These are phyloP conservation scores for Ctenomys sociabilis DNA, from an alignment of 2,113 vertebrate species.

Conservation along the genomic window DNA sequence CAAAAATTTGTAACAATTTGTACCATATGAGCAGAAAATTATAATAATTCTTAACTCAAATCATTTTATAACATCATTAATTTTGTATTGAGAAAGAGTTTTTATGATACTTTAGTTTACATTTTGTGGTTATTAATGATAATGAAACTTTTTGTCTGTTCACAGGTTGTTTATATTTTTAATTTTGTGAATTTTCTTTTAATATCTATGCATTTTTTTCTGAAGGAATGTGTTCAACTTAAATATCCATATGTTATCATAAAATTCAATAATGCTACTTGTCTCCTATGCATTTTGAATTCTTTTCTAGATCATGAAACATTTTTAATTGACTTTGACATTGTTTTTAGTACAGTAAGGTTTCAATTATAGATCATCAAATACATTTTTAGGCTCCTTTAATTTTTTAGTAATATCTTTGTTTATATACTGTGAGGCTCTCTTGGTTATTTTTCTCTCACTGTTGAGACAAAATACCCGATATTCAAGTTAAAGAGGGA, in stretches of 20 bases:
- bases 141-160: background rate
- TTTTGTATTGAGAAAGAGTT: background rate
- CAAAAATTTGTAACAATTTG: constrained; percentile 4
- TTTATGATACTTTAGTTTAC: background rate
- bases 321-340: constrained; percentile 46
- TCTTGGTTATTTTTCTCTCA: no score
- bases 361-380: constrained; percentile 3
- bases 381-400: background rate
- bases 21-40: background rate
- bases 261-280: constrained; percentile 32
- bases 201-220: constrained; percentile 39
- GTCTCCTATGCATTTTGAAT: background rate
- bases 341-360: constrained; percentile 8
- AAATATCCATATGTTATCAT: background rate
- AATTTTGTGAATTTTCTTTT: constrained; percentile 33
- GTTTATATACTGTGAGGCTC: background rate
- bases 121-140: background rate
- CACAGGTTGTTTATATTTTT: background rate
- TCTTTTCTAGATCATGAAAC: constrained; percentile 8
- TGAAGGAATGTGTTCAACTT: constrained; percentile 3
- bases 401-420: constrained; percentile 17
- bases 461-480: no score
- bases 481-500: no score
- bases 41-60: background rate
- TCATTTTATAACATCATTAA: background rate